Conservation (phyloP, 2,113 vertebrate species). For the Tyrannus savana region DNA sequence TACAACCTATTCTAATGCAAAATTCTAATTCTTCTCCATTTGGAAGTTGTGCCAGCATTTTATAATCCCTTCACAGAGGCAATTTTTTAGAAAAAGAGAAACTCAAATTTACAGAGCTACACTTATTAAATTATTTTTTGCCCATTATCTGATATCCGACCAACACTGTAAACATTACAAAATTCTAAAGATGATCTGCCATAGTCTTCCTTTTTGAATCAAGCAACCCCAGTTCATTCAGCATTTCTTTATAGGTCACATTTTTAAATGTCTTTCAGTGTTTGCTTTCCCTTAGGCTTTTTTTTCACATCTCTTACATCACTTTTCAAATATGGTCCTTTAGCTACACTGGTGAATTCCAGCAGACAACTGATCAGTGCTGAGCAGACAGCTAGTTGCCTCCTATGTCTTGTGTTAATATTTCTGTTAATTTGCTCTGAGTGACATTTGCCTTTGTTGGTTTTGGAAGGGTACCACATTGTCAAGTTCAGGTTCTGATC, state of each 20-base stretch:
- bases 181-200: neutral
- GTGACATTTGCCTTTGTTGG: neutral
- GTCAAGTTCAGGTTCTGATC: neutral
- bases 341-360: neutral
- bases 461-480: slow-evolving; percentile 11
- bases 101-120: neutral
- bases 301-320: neutral
- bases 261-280: neutral
- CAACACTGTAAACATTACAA: neutral
- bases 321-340: neutral
- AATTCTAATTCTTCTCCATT: fast-evolving
- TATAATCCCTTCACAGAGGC: neutral
- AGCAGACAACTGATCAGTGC: neutral
- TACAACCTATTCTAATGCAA: neutral
- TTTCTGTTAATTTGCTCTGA: neutral
- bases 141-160: neutral
- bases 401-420: neutral
- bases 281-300: neutral
- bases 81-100: neutral
- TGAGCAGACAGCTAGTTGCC: neutral
- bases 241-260: neutral
- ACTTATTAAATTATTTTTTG: neutral
- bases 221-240: neutral
- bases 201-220: neutral
- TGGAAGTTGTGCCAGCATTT: neutral